A percentile compares a stretch with the other conserved stretches of the same genome.
These are phyloP conservation scores for Ceyx erithaca DNA, from an alignment of 2,797 vertebrate species.

Conservation along the genomic window DNA sequence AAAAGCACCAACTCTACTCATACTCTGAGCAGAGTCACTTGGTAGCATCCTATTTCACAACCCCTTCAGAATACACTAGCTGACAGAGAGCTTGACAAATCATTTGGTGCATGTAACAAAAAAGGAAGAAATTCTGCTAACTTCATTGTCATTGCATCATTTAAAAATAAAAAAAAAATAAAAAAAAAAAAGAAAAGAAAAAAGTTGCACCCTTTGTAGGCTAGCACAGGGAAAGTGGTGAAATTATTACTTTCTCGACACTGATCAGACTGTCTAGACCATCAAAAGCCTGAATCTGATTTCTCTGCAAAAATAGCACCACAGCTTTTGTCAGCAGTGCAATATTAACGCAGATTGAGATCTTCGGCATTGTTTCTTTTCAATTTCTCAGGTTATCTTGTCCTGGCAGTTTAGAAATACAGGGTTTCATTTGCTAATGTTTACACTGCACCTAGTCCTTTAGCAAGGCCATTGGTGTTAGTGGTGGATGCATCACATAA, in stretches of 20 bases:
- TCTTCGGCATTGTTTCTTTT: background rate
- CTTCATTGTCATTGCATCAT: background rate
- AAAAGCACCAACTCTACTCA: background rate
- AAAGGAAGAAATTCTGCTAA: background rate
- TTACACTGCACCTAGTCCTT: background rate
- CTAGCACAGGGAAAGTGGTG: background rate
- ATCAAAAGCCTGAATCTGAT: background rate
- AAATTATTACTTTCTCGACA: background rate
- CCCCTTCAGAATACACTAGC: background rate
- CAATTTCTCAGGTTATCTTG: background rate
- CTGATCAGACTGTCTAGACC: background rate
- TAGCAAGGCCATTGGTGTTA: accelerated
- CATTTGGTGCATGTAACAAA: background rate
- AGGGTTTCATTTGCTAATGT: background rate
- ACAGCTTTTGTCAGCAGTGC: background rate
- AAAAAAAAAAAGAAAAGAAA: background rate
- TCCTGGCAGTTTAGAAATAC: background rate
- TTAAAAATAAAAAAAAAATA: background rate
- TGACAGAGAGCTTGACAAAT: background rate
- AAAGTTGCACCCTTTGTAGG: background rate
- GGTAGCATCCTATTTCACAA: background rate
- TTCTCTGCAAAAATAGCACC: background rate
- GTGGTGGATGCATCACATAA: background rate
- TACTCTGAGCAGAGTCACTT: background rate
- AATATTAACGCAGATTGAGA: background rate